Evolutionary conservation across 1,140 invertebrate genomes (phyloP).

Genomic region (Thaumetopoea pityocampa): DNA sequence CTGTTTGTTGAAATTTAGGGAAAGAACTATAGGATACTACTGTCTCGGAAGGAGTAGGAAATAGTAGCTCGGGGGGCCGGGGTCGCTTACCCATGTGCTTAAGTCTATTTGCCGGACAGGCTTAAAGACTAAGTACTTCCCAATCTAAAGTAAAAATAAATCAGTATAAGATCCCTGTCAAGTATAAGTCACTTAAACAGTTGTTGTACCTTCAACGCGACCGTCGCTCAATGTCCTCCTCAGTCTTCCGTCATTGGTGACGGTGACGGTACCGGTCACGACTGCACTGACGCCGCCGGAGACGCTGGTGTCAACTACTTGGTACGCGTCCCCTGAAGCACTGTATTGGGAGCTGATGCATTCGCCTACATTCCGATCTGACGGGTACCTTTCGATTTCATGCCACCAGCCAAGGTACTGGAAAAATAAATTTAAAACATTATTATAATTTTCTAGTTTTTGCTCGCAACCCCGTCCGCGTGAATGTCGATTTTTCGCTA

Average conservation of each 20-base stretch:
- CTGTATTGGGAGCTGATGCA: conserved; percentile 44
- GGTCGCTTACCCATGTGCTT: too few relatives aligned
- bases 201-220: conserved; percentile 29
- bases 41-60: too few relatives aligned
- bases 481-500: too few relatives aligned
- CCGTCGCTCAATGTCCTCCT: conserved; percentile 37
- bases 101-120: too few relatives aligned
- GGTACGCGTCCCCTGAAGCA: conserved; percentile 22
- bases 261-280: conserved; percentile 29
- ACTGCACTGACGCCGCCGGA: conserved; percentile 28
- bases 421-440: conserved; percentile 15
- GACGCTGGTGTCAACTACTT: conserved; percentile 40
- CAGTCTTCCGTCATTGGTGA: conserved; percentile 37
- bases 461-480: too few relatives aligned
- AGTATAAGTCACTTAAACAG: too few relatives aligned
- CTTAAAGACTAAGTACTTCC: too few relatives aligned
- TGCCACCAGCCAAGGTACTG: conserved; percentile 62
- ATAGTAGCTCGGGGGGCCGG: too few relatives aligned
- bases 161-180: too few relatives aligned
- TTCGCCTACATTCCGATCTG: conserved; percentile 22
- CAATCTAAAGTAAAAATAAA: too few relatives aligned
- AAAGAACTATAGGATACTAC: too few relatives aligned
- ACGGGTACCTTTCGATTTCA: conserved; percentile 51
- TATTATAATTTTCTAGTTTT: conserved; percentile 1
- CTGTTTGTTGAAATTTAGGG: too few relatives aligned